Base-by-base conservation (phyloP, 1,140 invertebrate genomes). In the Procambarus clarkii region DNA sequence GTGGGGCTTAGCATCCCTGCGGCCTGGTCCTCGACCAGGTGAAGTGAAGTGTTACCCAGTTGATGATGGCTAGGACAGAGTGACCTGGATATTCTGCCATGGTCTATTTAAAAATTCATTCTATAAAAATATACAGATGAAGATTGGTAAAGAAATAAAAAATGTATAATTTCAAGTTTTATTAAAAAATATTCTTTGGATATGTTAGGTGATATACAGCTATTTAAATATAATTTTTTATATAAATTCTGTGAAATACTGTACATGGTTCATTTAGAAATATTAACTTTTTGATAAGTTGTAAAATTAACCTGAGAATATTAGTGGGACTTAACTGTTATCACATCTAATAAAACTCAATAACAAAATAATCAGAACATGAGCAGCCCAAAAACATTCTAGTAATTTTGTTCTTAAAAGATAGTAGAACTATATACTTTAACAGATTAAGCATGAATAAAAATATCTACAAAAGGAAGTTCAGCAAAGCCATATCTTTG, bases 151-250 rank as follows among this genome's bases (percentile, higher is more conserved):
- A 64, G 50, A 64, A 64, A 64, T 3, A 64, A 58, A 58, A 58
- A 15, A 64, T 21, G 2, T 64, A 0, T 64, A 64, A 15, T 21
- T 21, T 64, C 18, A 18, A 1, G 21, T 74, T 74, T 74, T 74
- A 74, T 74, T 74, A 74, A 5, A 74, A 74, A 74, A 74, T 74
- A 74, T 24, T 74, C 69, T 74, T 74, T 74, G 69, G 69, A 74
- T 74, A 74, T 74, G 69, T 74, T 9, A 21, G 5, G n/a, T 74
- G n/a, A 74, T 34, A 74, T 4, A 74, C 60, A 64, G 60, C 8
- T 74, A 21, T 74, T 74, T 74, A 74, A 74, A 74, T 74, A 74
- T 11, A 74, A 9, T 34, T 74, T 8, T 34, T 74, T 34, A 34
- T 74, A 74, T 34, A 74, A 74, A 34, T 74, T 74, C 24, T 34